Evolutionary conservation across 2,797 vertebrate species (phyloP).

Genomic region (Psittacula echo): DNA sequence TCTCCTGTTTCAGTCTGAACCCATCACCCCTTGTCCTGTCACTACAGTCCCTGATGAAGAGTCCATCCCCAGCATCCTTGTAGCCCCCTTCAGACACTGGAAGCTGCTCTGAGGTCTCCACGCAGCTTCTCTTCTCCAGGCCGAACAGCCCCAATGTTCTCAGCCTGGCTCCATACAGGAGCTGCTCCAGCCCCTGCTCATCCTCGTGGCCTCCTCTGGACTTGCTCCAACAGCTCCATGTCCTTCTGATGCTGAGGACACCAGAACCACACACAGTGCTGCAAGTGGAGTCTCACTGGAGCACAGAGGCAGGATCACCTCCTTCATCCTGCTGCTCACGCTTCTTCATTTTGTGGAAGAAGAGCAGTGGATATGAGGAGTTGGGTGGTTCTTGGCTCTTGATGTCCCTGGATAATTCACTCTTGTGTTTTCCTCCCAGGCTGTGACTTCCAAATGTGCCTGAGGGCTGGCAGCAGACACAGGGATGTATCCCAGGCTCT

Average conservation of each 20-base stretch:
- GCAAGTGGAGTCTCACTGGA: no score
- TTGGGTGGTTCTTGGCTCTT: background rate
- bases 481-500: background rate
- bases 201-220: background rate
- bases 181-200: no score
- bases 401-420: background rate
- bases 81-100: no score
- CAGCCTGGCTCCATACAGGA: no score
- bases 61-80: no score
- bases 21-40: no score
- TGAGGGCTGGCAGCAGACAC: accelerated
- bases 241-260: background rate
- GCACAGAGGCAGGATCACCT: background rate
- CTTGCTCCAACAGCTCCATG: background rate
- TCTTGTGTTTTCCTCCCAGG: accelerated
- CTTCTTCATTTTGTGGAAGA: background rate
- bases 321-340: background rate
- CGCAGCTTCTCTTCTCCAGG: no score
- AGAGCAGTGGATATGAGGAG: background rate
- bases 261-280: background rate
- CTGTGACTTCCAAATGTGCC: background rate
- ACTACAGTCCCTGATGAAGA: no score
- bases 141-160: no score
- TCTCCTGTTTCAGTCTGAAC: no score
- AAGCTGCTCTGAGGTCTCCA: no score